phyloP scores from a whole-genome alignment of 2,113 vertebrate genomes.

The Desmodus rotundus region DNA sequence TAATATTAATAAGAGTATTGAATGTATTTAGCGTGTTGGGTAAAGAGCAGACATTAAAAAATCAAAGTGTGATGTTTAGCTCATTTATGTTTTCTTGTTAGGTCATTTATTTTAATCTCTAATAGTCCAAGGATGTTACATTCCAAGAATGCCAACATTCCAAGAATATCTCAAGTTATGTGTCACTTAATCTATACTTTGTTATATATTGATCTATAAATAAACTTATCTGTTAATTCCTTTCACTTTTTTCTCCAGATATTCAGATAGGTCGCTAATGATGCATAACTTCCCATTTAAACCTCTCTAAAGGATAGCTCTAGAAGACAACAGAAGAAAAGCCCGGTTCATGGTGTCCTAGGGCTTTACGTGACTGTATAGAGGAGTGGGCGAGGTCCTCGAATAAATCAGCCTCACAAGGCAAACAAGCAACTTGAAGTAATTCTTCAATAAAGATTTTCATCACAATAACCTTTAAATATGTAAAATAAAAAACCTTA shows the following conservation, averaged over 20 bases:
- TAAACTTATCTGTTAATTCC: not conserved
- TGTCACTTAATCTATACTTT: not conserved
- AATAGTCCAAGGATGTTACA: not conserved
- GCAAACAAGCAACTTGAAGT: not conserved
- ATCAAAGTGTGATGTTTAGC: not conserved
- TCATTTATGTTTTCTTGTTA: not conserved
- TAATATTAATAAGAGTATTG: not conserved
- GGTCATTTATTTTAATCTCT: not conserved
- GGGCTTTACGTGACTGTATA: not conserved
- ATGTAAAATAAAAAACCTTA: not conserved
- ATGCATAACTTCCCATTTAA: not conserved
- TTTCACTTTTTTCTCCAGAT: not conserved
- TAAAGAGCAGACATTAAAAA: not conserved
- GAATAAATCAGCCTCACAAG: not conserved
- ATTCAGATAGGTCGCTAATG: not conserved
- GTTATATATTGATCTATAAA: not conserved
- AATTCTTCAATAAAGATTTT: not conserved
- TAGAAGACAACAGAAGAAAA: not conserved
- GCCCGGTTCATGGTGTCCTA: not conserved
- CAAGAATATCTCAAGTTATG: not conserved
- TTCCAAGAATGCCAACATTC: not conserved
- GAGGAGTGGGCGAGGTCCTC: not conserved
- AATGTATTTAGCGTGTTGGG: not conserved
- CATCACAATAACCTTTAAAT: not conserved
- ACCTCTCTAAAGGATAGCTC: not conserved